phyloP scores from a whole-genome alignment of 2,797 vertebrate species.

The Coregonus sp. region DNA sequence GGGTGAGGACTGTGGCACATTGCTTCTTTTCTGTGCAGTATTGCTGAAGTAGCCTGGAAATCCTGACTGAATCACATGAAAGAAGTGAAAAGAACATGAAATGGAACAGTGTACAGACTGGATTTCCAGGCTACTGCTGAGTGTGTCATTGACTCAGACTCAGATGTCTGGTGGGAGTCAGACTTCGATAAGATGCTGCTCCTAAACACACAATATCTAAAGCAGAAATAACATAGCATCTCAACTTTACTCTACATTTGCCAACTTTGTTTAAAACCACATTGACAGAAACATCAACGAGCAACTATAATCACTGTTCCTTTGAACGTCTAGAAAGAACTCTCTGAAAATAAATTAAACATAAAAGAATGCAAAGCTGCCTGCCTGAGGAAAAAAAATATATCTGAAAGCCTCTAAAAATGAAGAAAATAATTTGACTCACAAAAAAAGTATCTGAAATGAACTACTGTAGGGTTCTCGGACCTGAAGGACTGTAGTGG shows the following conservation, averaged over 20 bases:
- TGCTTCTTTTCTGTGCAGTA: slow-evolving; percentile 1
- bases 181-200: not conserved
- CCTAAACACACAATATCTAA: not conserved
- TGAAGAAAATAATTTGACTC: not conserved
- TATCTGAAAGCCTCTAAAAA: slow-evolving; percentile 21
- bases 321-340: slow-evolving; percentile 39
- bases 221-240: not conserved
- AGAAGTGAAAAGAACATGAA: not conserved
- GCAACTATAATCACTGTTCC: slow-evolving; percentile 26
- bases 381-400: not conserved
- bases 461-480: slow-evolving; percentile 20
- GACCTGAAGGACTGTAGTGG: not conserved
- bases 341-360: slow-evolving; percentile 16
- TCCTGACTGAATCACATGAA: not conserved
- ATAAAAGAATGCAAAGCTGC: slow-evolving; percentile 21
- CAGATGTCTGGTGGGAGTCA: slow-evolving; percentile 1
- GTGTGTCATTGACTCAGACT: slow-evolving; percentile 18
- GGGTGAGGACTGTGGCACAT: not conserved
- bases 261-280: slow-evolving; percentile 2
- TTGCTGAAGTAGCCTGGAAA: not conserved
- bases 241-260: not conserved
- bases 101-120: not conserved
- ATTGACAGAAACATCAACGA: slow-evolving; percentile 20
- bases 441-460: not conserved
- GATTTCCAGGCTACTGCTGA: not conserved